Base-by-base conservation (phyloP, 2,888 invertebrate species). In the Idaea straminata region DNA sequence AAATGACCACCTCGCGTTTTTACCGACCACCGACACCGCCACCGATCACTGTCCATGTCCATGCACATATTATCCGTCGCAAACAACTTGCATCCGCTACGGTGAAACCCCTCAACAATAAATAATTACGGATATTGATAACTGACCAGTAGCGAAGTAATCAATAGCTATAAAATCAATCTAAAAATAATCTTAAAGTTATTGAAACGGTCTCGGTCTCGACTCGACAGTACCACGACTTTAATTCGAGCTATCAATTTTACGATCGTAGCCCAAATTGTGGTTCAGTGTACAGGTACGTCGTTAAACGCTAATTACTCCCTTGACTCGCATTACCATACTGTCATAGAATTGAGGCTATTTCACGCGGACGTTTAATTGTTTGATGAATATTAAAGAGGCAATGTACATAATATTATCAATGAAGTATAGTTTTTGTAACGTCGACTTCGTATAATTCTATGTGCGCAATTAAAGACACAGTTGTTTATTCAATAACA, bases 81-180 rank as follows among this genome's bases (percentile, higher is more conserved):
- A 88, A 92, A 91, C 87, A 81, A 84, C 91, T 88, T 80, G 81
- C 87, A 91, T 91, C 92, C 91, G 91, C 86, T 83, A 85, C 83
- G 83, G 86, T 83, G 85, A 82, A 81, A 78, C 83, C 77, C 74
- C 67, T 83, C 83, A 87, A 89, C 88, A 89, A 88, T 88, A 86
- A 90, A 91, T 92, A 89, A 91, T 91, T 89, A 89, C 85, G 76
- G 83, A 86, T 87, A 88, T 87, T 83, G 87, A 86, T 87, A 87
- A 84, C 84, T 79, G 80, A 80, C 83, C 77, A 74, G 82, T 78
- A 80, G 79, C 79, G 72, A 72, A 77, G 77, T 76, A 78, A 82
- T 84, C 83, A 81, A 75, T 74, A 72, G 75, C 75, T 81, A 82
- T 83, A 79, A 83, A 79, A 84, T 77, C 81, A 83, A 80, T 79